These are phyloP conservation scores for Neodontobutis hainanensis DNA, from an alignment of 2,113 vertebrate genomes.

Conservation along the genomic window DNA sequence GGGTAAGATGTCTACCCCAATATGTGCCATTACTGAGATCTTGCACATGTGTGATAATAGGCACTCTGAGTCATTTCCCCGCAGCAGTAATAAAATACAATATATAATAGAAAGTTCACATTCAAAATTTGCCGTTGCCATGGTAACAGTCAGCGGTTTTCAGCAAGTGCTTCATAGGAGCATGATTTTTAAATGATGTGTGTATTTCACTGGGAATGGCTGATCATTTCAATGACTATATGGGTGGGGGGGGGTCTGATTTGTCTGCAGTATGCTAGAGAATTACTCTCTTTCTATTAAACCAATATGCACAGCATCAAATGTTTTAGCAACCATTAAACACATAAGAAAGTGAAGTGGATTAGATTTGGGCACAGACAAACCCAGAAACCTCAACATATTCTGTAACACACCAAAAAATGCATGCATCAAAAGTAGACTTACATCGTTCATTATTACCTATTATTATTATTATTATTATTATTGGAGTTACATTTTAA, in stretches of 20 bases:
- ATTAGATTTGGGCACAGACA: too few species aligned
- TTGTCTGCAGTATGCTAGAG: too few species aligned
- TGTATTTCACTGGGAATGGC: constrained; percentile 22
- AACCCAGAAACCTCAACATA: too few species aligned
- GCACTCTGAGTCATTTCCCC: constrained; percentile 52
- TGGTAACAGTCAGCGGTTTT: constrained; percentile 71
- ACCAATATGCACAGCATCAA: too few species aligned
- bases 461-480: too few species aligned
- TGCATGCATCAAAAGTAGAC: too few species aligned
- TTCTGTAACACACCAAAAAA: too few species aligned
- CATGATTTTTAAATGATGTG: constrained; percentile 51
- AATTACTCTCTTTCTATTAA: too few species aligned
- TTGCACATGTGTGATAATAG: constrained; percentile 36
- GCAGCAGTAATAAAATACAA: constrained; percentile 73
- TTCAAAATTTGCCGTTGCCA: constrained; percentile 76
- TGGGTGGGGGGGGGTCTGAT: background rate
- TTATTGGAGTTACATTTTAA: too few species aligned
- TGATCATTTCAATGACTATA: constrained; percentile 17
- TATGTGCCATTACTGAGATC: constrained; percentile 35
- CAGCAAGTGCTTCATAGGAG: constrained; percentile 59
- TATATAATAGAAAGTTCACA: constrained; percentile 63
- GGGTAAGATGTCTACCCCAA: background rate
- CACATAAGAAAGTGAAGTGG: too few species aligned
- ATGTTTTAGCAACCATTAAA: too few species aligned
- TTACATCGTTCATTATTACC: too few species aligned